These are phyloP conservation scores for Linepithema humile DNA, from an alignment of 1,140 invertebrate genomes.

Conservation along the genomic window DNA sequence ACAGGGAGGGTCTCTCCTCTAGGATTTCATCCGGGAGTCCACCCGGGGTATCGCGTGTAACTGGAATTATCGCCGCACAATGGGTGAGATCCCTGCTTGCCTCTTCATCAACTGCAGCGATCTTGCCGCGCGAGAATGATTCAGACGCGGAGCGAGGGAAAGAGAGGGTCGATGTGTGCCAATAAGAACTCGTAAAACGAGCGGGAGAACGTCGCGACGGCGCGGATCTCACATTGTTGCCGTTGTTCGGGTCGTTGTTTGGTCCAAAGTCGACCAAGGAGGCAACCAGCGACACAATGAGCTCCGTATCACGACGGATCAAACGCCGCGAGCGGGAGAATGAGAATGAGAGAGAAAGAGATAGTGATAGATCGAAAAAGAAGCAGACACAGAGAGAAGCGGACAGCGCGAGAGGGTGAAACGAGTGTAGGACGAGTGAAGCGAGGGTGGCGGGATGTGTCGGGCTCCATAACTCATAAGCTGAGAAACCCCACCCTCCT, in stretches of 20 bases:
- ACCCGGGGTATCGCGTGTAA: constrained; percentile 71
- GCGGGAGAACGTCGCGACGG: constrained; percentile 19
- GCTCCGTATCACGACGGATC: constrained; percentile 64
- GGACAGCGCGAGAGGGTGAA: constrained; percentile 46
- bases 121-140: constrained; percentile 63
- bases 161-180: background rate
- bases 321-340: constrained; percentile 52
- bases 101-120: constrained; percentile 70
- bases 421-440: constrained; percentile 46
- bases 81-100: constrained; percentile 62
- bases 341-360: background rate
- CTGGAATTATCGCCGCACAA: constrained; percentile 79
- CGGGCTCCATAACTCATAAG: constrained; percentile 77
- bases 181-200: constrained; percentile 42
- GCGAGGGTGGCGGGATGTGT: constrained; percentile 58
- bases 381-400: constrained; percentile 12
- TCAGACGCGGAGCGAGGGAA: constrained; percentile 17
- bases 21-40: constrained; percentile 73
- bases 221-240: constrained; percentile 62
- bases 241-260: constrained; percentile 60
- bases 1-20: constrained; percentile 62
- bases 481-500: constrained; percentile 70
- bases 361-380: background rate
- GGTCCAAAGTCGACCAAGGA: constrained; percentile 39
- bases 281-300: constrained; percentile 58